Evolutionary conservation across 2,113 vertebrate species (phyloP).

Genomic region (Chroicocephalus ridibundus): DNA sequence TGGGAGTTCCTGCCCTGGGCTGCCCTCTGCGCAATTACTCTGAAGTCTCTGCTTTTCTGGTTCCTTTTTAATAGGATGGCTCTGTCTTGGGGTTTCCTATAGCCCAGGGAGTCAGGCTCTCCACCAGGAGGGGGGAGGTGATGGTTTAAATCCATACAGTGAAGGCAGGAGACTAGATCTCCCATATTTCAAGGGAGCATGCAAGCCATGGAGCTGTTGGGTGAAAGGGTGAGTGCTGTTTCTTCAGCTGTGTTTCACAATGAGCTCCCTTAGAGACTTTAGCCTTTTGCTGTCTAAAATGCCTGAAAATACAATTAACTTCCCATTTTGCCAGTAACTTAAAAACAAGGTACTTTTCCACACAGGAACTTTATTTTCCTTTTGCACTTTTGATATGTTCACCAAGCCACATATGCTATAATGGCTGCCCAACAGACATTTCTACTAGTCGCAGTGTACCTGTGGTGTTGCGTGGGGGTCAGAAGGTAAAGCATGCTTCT

Average conservation of each 20-base stretch:
- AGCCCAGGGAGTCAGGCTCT: not conserved
- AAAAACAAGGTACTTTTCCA: not conserved
- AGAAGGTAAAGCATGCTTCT: not conserved
- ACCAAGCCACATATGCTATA: not conserved
- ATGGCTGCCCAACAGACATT: not conserved
- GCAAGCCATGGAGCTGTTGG: not conserved
- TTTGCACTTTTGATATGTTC: not conserved
- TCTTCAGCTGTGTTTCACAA: not conserved
- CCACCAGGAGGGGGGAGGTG: not conserved
- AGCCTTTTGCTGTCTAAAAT: not conserved
- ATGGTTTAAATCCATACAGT: not conserved
- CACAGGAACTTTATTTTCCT: not conserved
- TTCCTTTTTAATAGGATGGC: not conserved
- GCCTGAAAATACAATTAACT: not conserved
- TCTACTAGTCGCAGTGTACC: not conserved
- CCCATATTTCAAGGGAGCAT: rapidly evolving
- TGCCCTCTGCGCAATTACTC: not conserved
- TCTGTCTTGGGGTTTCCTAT: not conserved
- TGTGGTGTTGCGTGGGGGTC: not conserved
- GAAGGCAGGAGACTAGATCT: not conserved
- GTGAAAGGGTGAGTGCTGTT: not conserved
- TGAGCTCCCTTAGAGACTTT: not conserved
- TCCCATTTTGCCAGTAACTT: not conserved
- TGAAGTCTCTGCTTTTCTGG: not conserved
- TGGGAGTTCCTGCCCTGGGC: not conserved